These are phyloP conservation scores for Ceyx cyanopectus DNA, from an alignment of 2,113 vertebrate species.

Conservation along the genomic window DNA sequence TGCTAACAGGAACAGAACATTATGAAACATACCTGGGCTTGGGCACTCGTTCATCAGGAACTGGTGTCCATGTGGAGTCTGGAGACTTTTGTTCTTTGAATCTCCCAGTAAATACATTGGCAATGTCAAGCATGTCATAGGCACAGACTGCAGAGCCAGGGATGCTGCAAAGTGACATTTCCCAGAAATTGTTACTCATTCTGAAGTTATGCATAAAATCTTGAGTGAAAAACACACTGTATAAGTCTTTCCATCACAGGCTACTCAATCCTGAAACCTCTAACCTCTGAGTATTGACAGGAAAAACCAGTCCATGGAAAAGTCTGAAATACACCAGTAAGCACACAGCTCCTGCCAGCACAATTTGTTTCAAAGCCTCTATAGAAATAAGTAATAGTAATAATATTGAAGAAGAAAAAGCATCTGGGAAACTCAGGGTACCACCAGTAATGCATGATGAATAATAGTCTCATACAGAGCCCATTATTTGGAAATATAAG, in stretches of 20 bases:
- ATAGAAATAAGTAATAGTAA: slow-evolving; percentile 18
- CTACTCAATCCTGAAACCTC: slow-evolving; percentile 28
- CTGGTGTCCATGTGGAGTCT: slow-evolving; percentile 97
- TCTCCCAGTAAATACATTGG: slow-evolving; percentile 92
- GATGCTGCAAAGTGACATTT: slow-evolving; percentile 85
- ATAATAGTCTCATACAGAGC: background rate
- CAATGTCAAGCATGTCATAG: slow-evolving; percentile 96
- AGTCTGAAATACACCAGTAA: background rate
- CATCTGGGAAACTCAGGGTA: background rate
- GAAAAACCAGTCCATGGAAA: slow-evolving; percentile 42
- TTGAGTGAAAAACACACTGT: slow-evolving; percentile 35
- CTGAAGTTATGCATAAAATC: slow-evolving; percentile 19
- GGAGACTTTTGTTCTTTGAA: slow-evolving; percentile 99
- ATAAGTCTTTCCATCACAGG: slow-evolving; percentile 40
- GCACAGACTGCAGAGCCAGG: slow-evolving; percentile 97
- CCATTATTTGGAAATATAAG: background rate
- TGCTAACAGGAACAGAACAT: background rate
- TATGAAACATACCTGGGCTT: slow-evolving; percentile 87
- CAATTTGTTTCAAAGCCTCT: slow-evolving; percentile 13
- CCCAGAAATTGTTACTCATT: slow-evolving; percentile 68
- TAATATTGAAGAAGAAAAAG: slow-evolving; percentile 1
- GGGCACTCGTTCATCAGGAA: slow-evolving; percentile 94
- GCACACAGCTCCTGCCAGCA: slow-evolving; percentile 23
- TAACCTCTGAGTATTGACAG: slow-evolving; percentile 16
- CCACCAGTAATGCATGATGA: background rate